Conservation (phyloP, 2,888 invertebrate species). For the Drosophila hamatofila region DNA sequence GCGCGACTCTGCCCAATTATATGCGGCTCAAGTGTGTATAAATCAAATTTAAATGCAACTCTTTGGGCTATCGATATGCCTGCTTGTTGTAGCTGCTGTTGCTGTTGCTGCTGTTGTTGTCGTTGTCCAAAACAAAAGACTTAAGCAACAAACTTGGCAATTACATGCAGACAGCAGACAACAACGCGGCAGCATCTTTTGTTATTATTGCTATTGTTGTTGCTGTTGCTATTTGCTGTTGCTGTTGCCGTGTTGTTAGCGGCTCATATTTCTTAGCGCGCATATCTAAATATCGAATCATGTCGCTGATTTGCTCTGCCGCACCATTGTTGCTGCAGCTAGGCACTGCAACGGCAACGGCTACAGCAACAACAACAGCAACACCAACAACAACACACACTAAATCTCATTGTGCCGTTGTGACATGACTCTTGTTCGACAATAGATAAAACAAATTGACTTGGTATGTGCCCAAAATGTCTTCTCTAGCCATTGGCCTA, state of each 20-base stretch:
- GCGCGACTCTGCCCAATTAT: slow-evolving; percentile 76
- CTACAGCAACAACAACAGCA: slow-evolving; percentile 23
- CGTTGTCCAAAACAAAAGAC: slow-evolving; percentile 73
- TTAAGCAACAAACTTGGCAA: slow-evolving; percentile 80
- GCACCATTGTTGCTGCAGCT: slow-evolving; percentile 66
- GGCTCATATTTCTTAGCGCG: slow-evolving; percentile 79
- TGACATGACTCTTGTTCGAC: slow-evolving; percentile 83
- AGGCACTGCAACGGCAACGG: slow-evolving; percentile 32
- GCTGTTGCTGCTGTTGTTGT: slow-evolving; percentile 9
- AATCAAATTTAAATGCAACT: slow-evolving; percentile 79
- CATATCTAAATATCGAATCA: slow-evolving; percentile 81
- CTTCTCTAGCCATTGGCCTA: slow-evolving; percentile 68
- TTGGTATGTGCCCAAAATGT: slow-evolving; percentile 83
- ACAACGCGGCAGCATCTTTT: slow-evolving; percentile 61
- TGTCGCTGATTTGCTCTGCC: slow-evolving; percentile 77
- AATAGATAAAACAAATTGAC: slow-evolving; percentile 84
- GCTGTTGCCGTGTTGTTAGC: slow-evolving; percentile 66
- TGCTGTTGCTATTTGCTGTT: slow-evolving; percentile 29
- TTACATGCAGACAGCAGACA: slow-evolving; percentile 67
- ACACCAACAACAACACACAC: slow-evolving; percentile 55
- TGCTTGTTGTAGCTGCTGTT: slow-evolving; percentile 5
- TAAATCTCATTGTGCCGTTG: slow-evolving; percentile 80
- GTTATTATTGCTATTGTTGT: slow-evolving; percentile 47
- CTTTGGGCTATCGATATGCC: slow-evolving; percentile 61
- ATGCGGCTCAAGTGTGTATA: slow-evolving; percentile 70